phyloP scores from a whole-genome alignment of 2,888 invertebrate species.

The Napeogenes inachia region DNA sequence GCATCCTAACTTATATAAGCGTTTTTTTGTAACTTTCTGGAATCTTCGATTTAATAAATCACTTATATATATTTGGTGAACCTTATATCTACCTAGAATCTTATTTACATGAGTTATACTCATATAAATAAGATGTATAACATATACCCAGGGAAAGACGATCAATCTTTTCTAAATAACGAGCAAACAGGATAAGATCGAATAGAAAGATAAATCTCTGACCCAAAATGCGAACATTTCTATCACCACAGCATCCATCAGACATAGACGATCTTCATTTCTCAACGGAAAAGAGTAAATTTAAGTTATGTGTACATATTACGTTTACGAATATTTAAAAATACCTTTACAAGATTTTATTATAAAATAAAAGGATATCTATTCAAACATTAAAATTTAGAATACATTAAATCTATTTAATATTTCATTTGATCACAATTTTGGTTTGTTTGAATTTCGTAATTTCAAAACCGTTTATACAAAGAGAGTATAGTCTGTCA shows the following conservation, averaged over 20 bases:
- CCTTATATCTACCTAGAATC: neutral
- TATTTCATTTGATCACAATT: neutral
- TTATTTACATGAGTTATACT: neutral
- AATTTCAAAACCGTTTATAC: constrained; percentile 9
- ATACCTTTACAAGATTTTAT: constrained; percentile 8
- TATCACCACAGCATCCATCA: constrained; percentile 23
- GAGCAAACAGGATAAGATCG: constrained; percentile 11
- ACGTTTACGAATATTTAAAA: neutral
- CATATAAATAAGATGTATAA: neutral
- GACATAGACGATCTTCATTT: constrained; percentile 15
- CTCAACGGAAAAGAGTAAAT: constrained; percentile 13
- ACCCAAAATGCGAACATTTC: constrained; percentile 20
- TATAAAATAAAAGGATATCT: neutral
- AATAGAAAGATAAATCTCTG: constrained; percentile 18
- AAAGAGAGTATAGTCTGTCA: constrained; percentile 29
- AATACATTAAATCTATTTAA: neutral
- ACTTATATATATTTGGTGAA: too few relatives aligned
- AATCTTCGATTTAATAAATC: too few relatives aligned
- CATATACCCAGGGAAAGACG: neutral
- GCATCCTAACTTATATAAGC: neutral
- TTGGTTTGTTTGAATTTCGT: too few relatives aligned
- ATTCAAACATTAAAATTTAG: too few relatives aligned
- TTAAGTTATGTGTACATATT: constrained; percentile 8
- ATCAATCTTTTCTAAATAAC: constrained; percentile 8
- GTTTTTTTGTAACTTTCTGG: too few relatives aligned